A percentile compares a stretch with the other conserved stretches of the same genome.
Conservation (phyloP, 2,888 invertebrate species). For the Ennomos quercinarius region DNA sequence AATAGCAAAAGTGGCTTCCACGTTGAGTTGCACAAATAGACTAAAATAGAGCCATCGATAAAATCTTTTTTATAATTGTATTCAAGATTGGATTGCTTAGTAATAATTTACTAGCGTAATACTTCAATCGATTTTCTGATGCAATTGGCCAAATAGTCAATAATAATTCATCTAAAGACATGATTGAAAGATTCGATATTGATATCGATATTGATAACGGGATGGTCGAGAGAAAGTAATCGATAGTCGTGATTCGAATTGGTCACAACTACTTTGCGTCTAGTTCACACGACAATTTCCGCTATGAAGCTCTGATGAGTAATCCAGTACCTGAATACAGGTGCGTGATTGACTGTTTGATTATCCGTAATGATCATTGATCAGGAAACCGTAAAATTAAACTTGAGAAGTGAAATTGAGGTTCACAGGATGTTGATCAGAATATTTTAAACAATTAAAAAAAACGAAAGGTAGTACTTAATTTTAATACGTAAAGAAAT, state of each 20-base stretch:
- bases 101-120: slow-evolving; percentile 15
- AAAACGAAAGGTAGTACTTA: too few species aligned
- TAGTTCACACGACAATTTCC: slow-evolving; percentile 35
- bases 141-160: slow-evolving; percentile 32
- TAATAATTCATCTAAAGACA: slow-evolving; percentile 20
- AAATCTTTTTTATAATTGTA: too few species aligned
- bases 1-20: too few species aligned
- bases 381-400: slow-evolving; percentile 4
- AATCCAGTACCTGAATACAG: slow-evolving; percentile 21
- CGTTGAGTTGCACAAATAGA: too few species aligned
- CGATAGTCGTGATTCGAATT: slow-evolving; percentile 52
- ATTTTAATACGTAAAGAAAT: too few species aligned
- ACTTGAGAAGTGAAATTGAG: background rate
- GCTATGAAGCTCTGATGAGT: slow-evolving; percentile 18
- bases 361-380: background rate
- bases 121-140: slow-evolving; percentile 23
- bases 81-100: background rate
- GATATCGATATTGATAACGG: slow-evolving; percentile 47
- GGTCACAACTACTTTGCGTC: slow-evolving; percentile 33
- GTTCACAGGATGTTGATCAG: slow-evolving; percentile 3
- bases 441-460: too few species aligned
- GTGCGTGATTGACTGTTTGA: slow-evolving; percentile 8
- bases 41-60: too few species aligned
- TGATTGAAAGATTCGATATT: slow-evolving; percentile 52
- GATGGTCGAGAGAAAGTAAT: slow-evolving; percentile 61